Percentiles rank a stretch among this genome's conserved stretches.
Evolutionary conservation across 2,797 vertebrate genomes (phyloP).

Genomic region (Molossus alvarezi): DNA sequence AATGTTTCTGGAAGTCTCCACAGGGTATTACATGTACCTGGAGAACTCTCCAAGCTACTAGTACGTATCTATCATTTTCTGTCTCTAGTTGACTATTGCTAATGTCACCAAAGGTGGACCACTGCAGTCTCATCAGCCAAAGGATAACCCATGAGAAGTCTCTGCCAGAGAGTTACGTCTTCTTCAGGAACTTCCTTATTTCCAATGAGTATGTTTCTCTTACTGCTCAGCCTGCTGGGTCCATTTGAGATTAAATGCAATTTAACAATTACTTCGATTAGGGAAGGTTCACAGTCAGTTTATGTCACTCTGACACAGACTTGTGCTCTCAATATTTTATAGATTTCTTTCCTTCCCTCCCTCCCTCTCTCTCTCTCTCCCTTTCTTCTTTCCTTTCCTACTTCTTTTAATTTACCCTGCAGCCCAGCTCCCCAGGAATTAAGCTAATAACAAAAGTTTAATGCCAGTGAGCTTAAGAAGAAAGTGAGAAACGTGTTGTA

Average conservation of each 20-base stretch:
- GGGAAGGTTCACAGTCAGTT: neutral
- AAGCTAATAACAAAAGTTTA: conserved; percentile 24
- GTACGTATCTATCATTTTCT: neutral
- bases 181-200: neutral
- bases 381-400: neutral
- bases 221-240: neutral
- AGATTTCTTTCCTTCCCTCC: neutral
- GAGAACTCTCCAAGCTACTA: conserved; percentile 3
- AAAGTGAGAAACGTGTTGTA: neutral
- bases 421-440: neutral
- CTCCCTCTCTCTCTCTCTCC: no score
- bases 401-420: neutral
- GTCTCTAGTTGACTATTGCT: neutral
- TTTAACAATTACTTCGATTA: neutral
- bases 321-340: neutral
- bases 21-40: neutral
- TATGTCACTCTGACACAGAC: neutral
- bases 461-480: neutral
- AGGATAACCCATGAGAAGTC: neutral
- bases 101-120: neutral
- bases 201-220: neutral
- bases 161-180: neutral
- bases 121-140: neutral
- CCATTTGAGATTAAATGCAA: neutral
- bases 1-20: neutral